Base-by-base conservation (phyloP, 2,888 invertebrate genomes). In the Aspidapion aeneum region DNA sequence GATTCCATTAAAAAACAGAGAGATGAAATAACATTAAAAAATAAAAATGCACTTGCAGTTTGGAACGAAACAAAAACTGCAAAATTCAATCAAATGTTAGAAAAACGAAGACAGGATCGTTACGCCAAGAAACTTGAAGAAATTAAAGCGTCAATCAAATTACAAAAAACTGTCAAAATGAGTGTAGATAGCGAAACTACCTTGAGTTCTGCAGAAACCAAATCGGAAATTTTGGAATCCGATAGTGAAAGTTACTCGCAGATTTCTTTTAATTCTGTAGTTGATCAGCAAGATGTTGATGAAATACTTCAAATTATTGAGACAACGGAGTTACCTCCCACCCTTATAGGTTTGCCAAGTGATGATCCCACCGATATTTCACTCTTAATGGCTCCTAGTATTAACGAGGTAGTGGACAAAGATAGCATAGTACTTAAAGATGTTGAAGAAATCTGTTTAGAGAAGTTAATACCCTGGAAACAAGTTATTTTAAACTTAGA, bases 221-320 rank as follows among this genome's bases (percentile, higher is more conserved):
- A 21, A 35, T 18, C 19, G 19, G 62, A 57, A 3, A 2, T 18
- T 18, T n/a, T 22, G 49, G 49, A 48, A 48, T 12, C 20, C 12
- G 63, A 58, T 5, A 19, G 56, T 1, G 57, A 51, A 60, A 68
- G 59, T 20, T 63, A 66, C 21, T 77, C 77, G 1, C 70, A 74
- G 66, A 73, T 76, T 9, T 79, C 75, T 66, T 76, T 73, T 59
- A 80, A 81, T 66, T 84, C 84, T 61, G 75, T 79, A n/a, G 79
- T 80, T 9, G 85, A 84, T 69, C 80, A 82, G 57, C 73, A 83
- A 72, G 83, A 83, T 68, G 70, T 82, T 21, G 80, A 83, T 67
- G 78, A 81, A 54, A 73, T 84, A 16, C 81, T 77, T 70, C 78
- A 73, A 59, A 68, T 74, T 18, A 67, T 80, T 35, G 69, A 73